A percentile compares a stretch with the other conserved stretches of the same genome.
Evolutionary conservation across 2,113 vertebrate species (phyloP).

Genomic region (Nibea albiflora): DNA sequence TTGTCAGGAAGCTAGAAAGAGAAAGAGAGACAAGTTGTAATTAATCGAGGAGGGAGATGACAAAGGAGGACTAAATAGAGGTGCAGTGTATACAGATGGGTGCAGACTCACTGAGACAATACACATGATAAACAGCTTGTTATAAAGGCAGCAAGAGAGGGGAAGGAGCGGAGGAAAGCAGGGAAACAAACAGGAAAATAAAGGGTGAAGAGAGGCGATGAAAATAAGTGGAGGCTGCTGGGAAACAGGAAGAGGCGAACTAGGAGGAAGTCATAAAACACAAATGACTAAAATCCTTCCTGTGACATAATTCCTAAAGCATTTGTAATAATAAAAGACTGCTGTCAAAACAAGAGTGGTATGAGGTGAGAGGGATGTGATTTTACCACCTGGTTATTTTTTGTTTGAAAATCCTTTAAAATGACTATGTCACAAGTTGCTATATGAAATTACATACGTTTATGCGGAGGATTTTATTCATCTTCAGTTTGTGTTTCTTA

Average conservation of each 20-base stretch:
- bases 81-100: not conserved
- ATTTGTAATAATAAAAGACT: no score
- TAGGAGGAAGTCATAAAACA: not conserved
- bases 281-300: no score
- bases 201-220: not conserved
- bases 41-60: not conserved
- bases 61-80: not conserved
- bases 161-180: not conserved
- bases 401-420: no score
- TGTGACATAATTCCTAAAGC: no score
- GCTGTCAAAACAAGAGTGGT: no score
- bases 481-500: no score
- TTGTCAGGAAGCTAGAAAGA: not conserved
- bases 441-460: no score
- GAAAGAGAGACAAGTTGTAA: no score
- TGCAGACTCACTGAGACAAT: constrained; percentile 1
- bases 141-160: not conserved
- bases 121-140: not conserved
- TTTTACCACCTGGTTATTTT: no score
- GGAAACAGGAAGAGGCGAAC: not conserved
- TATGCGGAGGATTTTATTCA: no score
- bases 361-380: no score
- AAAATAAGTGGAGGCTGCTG: not conserved
- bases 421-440: no score
- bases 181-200: not conserved